A percentile compares a stretch with the other conserved stretches of the same genome.
phyloP scores from a whole-genome alignment of 1,140 invertebrate species.

The Nixonia krombeini region DNA sequence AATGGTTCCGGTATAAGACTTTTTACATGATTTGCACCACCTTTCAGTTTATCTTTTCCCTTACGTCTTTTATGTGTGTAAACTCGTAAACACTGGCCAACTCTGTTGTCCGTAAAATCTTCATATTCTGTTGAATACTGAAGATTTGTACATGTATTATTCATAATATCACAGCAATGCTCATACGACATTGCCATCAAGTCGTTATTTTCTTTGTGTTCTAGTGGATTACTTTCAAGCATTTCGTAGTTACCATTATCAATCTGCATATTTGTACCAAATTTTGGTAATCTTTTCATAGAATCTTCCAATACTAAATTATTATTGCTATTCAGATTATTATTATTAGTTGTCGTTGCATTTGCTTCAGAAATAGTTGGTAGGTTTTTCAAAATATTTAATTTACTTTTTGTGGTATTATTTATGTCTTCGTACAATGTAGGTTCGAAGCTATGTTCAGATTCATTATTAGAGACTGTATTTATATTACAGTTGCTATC shows the following conservation, averaged over 20 bases:
- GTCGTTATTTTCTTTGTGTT: slow-evolving; percentile 21
- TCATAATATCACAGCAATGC: slow-evolving; percentile 60
- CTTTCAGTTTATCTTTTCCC: slow-evolving; percentile 38
- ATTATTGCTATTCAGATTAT: slow-evolving; percentile 21
- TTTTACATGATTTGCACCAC: slow-evolving; percentile 38
- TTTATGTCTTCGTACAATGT: slow-evolving; percentile 5
- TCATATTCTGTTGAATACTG: slow-evolving; percentile 38
- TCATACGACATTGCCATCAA: slow-evolving; percentile 43
- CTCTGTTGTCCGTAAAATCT: slow-evolving; percentile 50
- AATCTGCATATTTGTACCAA: neutral
- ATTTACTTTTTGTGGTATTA: slow-evolving; percentile 7
- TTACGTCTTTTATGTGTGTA: slow-evolving; percentile 64
- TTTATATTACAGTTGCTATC: no score
- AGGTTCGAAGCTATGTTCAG: neutral
- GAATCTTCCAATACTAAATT: slow-evolving; percentile 16
- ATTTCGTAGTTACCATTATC: slow-evolving; percentile 10
- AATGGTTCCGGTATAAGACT: slow-evolving; percentile 45
- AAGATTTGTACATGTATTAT: slow-evolving; percentile 32
- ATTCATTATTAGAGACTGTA: no score
- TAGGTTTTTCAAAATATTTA: slow-evolving; percentile 4
- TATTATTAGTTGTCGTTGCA: slow-evolving; percentile 4
- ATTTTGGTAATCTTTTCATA: slow-evolving; percentile 15
- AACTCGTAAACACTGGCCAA: slow-evolving; percentile 63
- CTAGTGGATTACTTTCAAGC: slow-evolving; percentile 11
- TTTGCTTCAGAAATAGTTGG: neutral